phyloP scores from a whole-genome alignment of 2,888 invertebrate genomes.

The Tupiocoris notatus region DNA sequence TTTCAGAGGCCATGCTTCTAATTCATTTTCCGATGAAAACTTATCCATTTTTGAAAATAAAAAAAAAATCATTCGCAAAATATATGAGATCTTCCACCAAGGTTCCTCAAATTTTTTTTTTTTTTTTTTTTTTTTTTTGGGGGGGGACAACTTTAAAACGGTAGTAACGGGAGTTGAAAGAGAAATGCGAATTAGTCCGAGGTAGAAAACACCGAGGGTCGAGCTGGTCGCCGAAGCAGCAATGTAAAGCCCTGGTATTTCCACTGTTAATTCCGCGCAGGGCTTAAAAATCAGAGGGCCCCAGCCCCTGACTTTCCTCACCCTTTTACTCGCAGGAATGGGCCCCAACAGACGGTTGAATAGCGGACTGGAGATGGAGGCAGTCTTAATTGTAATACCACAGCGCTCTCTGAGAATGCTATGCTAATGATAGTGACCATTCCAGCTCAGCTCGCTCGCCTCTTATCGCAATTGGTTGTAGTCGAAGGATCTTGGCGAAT shows the following conservation, averaged over 20 bases:
- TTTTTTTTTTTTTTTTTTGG: too few relatives aligned
- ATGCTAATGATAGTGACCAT: constrained; percentile 35
- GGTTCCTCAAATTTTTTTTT: too few relatives aligned
- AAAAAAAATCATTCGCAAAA: too few relatives aligned
- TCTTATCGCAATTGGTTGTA: constrained; percentile 20
- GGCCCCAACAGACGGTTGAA: not conserved
- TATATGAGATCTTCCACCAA: too few relatives aligned
- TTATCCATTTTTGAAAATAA: too few relatives aligned
- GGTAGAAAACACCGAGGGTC: not conserved
- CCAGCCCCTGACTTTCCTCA: not conserved
- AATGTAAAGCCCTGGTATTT: constrained; percentile 33
- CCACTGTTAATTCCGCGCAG: constrained; percentile 22
- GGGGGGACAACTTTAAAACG: too few relatives aligned
- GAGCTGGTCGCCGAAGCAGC: not conserved
- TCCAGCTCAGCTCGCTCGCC: not conserved
- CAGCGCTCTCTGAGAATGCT: constrained; percentile 31
- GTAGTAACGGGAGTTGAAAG: too few relatives aligned
- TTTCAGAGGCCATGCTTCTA: too few relatives aligned
- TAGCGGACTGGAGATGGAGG: not conserved
- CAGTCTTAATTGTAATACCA: constrained; percentile 42
- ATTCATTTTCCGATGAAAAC: too few relatives aligned
- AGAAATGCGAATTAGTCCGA: too few relatives aligned
- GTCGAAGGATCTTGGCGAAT: not conserved
- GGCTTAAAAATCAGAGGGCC: constrained; percentile 28
- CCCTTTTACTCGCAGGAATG: constrained; percentile 6